Conservation (phyloP, 2,888 invertebrate species). For the Trichogramma dendrolimi region DNA sequence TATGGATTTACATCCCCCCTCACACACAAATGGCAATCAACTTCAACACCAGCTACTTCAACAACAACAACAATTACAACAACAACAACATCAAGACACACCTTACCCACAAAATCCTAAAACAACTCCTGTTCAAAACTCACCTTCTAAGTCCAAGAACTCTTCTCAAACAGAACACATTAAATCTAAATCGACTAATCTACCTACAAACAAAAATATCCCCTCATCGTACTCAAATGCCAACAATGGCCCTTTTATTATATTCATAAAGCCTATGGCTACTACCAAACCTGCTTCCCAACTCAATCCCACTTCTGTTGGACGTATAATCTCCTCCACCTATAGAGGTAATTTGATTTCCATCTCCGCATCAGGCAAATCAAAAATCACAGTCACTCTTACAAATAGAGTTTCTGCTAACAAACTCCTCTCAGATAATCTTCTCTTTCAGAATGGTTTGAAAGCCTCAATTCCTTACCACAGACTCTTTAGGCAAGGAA, state of each 20-base stretch:
- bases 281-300: not conserved
- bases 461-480: slow-evolving; percentile 1
- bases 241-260: not conserved
- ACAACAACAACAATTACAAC: not conserved
- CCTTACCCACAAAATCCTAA: not conserved
- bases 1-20: no score
- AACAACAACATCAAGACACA: not conserved
- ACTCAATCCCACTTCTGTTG: not conserved
- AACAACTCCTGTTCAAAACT: not conserved
- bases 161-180: no score
- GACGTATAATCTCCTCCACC: no score
- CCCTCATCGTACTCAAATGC: no score
- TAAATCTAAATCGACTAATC: no score
- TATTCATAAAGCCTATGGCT: not conserved
- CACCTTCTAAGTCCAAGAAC: no score
- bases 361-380: not conserved
- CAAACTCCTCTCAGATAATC: not conserved
- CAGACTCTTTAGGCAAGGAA: no score
- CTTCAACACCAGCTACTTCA: not conserved
- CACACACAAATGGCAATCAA: not conserved
- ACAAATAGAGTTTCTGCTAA: not conserved
- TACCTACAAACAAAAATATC: no score
- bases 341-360: not conserved
- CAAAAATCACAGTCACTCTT: not conserved
- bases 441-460: not conserved